Evolutionary conservation across 2,888 invertebrate species (phyloP).

Genomic region (Heterodera filipjevi): DNA sequence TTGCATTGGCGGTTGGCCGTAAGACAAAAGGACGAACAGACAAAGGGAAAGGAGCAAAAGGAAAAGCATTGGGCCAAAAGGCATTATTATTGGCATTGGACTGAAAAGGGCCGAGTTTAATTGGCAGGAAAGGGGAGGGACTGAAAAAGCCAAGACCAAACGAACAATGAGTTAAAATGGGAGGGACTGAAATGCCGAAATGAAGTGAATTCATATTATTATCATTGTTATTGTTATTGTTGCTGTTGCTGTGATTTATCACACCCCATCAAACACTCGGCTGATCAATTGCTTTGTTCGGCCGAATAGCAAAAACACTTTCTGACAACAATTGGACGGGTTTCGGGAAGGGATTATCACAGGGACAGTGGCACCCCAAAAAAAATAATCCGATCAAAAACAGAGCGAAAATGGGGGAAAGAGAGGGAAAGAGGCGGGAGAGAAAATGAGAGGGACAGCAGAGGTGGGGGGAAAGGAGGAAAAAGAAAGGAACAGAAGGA

Average conservation of each 20-base stretch:
- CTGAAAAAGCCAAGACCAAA: neutral
- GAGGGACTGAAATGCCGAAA: neutral
- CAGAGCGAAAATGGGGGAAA: too few relatives aligned
- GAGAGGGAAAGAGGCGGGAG: too few relatives aligned
- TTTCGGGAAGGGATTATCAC: slow-evolving; percentile 8
- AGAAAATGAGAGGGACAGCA: too few relatives aligned
- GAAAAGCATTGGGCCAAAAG: neutral
- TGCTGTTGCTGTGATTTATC: neutral
- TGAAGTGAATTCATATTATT: neutral
- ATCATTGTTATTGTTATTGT: too few relatives aligned
- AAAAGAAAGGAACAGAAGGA: neutral
- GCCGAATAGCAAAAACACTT: neutral
- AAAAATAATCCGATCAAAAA: slow-evolving; percentile 5
- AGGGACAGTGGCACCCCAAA: neutral
- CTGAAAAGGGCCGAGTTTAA: neutral
- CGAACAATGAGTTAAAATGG: neutral
- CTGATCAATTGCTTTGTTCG: neutral
- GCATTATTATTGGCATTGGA: neutral
- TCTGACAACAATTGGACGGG: neutral
- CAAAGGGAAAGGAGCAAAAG: neutral
- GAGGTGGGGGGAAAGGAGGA: neutral
- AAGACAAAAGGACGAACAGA: neutral
- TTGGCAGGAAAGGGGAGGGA: neutral
- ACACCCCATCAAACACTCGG: neutral
- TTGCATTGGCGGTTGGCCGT: slow-evolving; percentile 42